Evolutionary conservation across 2,888 invertebrate species (phyloP), one percentile per base, ranked within the genome.

Genomic region (Dromius quadrimaculatus): DNA sequence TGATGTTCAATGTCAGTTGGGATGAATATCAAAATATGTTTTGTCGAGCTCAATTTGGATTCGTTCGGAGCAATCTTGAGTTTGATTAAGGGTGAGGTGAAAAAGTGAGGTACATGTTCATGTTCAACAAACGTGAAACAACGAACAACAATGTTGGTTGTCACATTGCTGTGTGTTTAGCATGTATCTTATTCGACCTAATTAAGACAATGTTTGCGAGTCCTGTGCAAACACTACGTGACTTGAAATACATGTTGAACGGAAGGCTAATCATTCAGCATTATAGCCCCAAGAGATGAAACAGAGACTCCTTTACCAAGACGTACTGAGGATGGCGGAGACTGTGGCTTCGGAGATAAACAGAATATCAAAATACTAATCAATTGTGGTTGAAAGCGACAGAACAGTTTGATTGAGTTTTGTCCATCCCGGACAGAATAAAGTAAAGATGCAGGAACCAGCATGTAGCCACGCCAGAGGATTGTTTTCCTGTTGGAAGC

Each of bases 231-330:
- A 70, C 70, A 62, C 70, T 62, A 70, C 70, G 70, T 70, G 70
- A 70, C 70, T 70, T 70, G 70, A 70, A 70, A 70, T 70, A 70
- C 70, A 50, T 69, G 70, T 38, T 70, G 62, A 70, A 47, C 70
- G 45, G 50, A 11, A 9, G 50, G 45, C 70, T 70, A 70, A 70
- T 70, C 70, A 70, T 62, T 62, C 70, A 47, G 32, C 70, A 68
- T 68, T 68, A 68, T 68, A 59, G 45, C 45, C 57, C 9, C 28
- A 8, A 32, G 68, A 57, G 38, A 59, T 36, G 36, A 36, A 8
- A 2, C 19, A 20, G 47, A 5, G 11, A 2, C 15, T 13, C 54
- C 28, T 54, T 11, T 15, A 11, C 54, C 23, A 1, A 9, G 1
- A 15, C 13, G 47, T 20, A 20, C 19, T 3, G 5, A n/a, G 11